phyloP scores from a whole-genome alignment of 2,888 invertebrate species.

The Drosophila formosana region DNA sequence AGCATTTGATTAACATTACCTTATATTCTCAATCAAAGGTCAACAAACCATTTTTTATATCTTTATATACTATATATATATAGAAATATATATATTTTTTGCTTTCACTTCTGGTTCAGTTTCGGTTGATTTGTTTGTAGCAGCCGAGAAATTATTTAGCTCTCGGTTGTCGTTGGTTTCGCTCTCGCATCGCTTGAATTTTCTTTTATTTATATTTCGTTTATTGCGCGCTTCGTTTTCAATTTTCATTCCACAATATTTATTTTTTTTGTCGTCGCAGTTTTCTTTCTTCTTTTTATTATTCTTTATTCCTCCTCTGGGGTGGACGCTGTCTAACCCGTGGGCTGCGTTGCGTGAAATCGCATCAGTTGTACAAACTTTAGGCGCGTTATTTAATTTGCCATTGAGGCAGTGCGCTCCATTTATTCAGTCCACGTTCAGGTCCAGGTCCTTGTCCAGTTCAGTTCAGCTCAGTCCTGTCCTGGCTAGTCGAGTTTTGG shows the following conservation, averaged over 20 bases:
- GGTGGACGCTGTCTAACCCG: conserved; percentile 48
- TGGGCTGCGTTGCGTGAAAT: conserved; percentile 75
- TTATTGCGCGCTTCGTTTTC: conserved; percentile 59
- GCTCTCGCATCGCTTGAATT: conserved; percentile 45
- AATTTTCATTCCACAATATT: conserved; percentile 49
- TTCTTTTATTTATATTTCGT: conserved; percentile 56
- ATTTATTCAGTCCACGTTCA: conserved; percentile 63
- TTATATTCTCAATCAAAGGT: conserved; percentile 15
- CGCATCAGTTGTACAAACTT: conserved; percentile 80
- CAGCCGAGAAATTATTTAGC: conserved; percentile 49
- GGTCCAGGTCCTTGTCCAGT: conserved; percentile 36
- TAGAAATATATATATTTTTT: not conserved
- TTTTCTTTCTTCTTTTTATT: conserved; percentile 16
- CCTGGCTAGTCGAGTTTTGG: conserved; percentile 20
- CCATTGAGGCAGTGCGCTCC: conserved; percentile 78
- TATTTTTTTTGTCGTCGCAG: conserved; percentile 14
- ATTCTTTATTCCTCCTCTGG: conserved; percentile 33
- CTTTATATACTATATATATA: conserved; percentile 1
- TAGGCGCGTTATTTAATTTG: conserved; percentile 80
- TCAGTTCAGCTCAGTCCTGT: not conserved
- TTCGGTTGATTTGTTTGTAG: conserved; percentile 67
- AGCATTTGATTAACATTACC: conserved; percentile 1
- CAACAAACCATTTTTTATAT: conserved; percentile 19
- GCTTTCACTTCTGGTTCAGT: conserved; percentile 17
- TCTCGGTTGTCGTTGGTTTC: conserved; percentile 21